Percentiles rank a stretch among this genome's conserved stretches.
Evolutionary conservation across 2,113 vertebrate genomes (phyloP).

Genomic region (Cyprinodon variegatus): DNA sequence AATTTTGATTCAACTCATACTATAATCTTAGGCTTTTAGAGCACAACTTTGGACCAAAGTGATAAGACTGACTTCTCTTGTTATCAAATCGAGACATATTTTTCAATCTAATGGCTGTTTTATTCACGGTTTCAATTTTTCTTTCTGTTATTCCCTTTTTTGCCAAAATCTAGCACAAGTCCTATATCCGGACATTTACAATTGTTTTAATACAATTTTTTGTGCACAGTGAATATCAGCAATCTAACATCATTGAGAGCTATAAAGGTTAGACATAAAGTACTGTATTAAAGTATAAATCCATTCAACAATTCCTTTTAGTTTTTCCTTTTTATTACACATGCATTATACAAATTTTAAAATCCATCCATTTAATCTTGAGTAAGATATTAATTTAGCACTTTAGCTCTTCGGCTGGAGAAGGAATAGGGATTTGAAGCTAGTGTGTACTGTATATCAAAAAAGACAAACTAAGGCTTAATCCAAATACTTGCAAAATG

Average conservation of each 20-base stretch:
- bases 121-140: background rate
- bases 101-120: background rate
- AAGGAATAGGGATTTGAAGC: too few species aligned
- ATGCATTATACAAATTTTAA: background rate
- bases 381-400: too few species aligned
- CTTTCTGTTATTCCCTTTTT: background rate
- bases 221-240: background rate
- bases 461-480: too few species aligned
- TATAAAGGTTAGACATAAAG: background rate
- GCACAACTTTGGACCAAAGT: constrained; percentile 2
- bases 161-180: background rate
- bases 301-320: background rate
- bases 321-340: background rate
- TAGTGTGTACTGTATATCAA: too few species aligned
- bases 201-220: constrained; percentile 18
- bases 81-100: background rate
- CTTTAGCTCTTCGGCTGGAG: too few species aligned
- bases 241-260: constrained; percentile 9
- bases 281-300: background rate
- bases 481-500: too few species aligned
- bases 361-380: background rate
- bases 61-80: background rate
- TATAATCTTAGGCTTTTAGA: background rate
- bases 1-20: background rate
- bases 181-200: background rate